Conservation (phyloP, 2,113 vertebrate genomes). For the Marcusenius ussheri region DNA sequence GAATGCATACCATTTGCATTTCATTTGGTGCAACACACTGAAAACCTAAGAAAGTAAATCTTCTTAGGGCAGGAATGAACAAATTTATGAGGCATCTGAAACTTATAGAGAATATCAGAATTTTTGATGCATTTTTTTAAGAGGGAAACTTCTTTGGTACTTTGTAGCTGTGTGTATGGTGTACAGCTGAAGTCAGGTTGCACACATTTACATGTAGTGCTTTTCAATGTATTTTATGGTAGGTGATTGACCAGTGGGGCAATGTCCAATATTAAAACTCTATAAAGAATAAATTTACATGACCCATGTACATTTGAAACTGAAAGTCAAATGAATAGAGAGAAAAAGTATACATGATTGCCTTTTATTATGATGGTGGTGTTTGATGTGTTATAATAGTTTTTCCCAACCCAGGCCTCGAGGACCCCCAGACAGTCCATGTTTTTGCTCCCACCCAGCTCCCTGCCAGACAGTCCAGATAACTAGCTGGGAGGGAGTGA, state of each 20-base stretch:
- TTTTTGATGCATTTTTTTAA: conserved; percentile 5
- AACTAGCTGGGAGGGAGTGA: neutral
- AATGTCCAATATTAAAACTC: neutral
- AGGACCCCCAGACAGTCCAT: neutral
- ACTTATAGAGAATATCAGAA: neutral
- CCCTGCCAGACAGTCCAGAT: neutral
- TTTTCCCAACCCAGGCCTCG: neutral
- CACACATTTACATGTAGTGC: neutral
- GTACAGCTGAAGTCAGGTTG: neutral
- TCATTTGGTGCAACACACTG: neutral
- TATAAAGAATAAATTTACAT: neutral
- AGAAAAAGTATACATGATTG: neutral
- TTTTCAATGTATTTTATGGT: neutral
- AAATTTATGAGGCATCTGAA: neutral
- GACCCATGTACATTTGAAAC: neutral
- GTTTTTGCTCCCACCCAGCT: neutral
- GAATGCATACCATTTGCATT: neutral
- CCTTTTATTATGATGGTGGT: neutral
- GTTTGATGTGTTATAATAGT: neutral
- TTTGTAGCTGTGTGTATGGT: neutral
- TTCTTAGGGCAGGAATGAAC: neutral
- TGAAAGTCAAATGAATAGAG: neutral
- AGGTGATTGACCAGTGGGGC: neutral
- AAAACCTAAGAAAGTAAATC: neutral
- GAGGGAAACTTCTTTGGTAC: neutral